These are phyloP conservation scores for Eupithecia tripunctaria DNA, from an alignment of 2,888 invertebrate genomes.

Conservation along the genomic window DNA sequence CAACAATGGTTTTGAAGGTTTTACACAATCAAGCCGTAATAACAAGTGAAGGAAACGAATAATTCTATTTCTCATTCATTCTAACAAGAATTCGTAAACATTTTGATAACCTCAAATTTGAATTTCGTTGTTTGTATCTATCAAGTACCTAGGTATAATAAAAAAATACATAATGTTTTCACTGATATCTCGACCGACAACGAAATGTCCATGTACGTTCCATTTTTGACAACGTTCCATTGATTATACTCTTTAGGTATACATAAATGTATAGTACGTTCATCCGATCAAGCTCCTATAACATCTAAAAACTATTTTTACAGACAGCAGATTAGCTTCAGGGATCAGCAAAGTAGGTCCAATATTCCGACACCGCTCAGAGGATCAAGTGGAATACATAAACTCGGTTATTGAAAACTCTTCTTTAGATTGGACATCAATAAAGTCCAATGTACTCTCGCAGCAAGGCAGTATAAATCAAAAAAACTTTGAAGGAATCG, in stretches of 20 bases:
- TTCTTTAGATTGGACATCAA: constrained; percentile 65
- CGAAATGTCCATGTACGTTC: constrained; percentile 23
- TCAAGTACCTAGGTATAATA: background rate
- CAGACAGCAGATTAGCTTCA: constrained; percentile 48
- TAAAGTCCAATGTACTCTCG: constrained; percentile 73
- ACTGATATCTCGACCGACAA: constrained; percentile 17
- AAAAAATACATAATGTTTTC: constrained; percentile 21
- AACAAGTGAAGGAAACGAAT: background rate
- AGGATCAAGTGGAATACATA: constrained; percentile 65
- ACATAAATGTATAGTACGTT: background rate
- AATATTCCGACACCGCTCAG: constrained; percentile 7
- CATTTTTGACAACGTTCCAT: background rate
- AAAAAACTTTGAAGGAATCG: constrained; percentile 85
- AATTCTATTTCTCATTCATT: background rate
- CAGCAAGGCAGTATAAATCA: constrained; percentile 67
- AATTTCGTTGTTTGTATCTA: background rate
- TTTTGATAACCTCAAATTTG: constrained; percentile 13
- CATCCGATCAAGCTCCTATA: background rate
- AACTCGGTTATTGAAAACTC: constrained; percentile 52
- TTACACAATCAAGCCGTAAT: background rate
- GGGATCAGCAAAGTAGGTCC: constrained; percentile 34
- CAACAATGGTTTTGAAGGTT: too few species aligned
- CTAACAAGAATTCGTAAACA: background rate
- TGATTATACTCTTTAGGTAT: too few species aligned
- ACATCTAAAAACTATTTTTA: constrained; percentile 36